Evolutionary conservation across 2,113 vertebrate species (phyloP).

Genomic region (Dascyllus trimaculatus): DNA sequence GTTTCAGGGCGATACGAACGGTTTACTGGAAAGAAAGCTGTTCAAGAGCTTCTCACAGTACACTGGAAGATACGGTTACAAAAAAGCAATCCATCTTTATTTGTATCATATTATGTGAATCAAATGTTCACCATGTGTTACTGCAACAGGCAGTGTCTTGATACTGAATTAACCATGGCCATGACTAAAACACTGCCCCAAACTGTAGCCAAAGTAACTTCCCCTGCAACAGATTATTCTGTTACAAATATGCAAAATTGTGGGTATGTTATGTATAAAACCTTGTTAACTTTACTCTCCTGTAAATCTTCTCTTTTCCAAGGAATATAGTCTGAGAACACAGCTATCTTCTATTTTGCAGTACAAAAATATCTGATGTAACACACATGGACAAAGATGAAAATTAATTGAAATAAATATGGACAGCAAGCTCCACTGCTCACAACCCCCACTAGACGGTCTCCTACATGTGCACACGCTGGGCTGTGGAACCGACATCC

Average conservation of each 20-base stretch:
- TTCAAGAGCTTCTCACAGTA: slow-evolving; percentile 40
- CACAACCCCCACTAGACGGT: slow-evolving; percentile 1
- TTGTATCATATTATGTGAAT: slow-evolving; percentile 60
- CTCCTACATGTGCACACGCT: slow-evolving; percentile 26
- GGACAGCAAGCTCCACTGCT: slow-evolving; percentile 21
- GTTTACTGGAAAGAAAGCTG: slow-evolving; percentile 42
- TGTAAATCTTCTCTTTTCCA: background rate
- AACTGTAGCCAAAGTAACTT: slow-evolving; percentile 19
- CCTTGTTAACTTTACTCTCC: background rate
- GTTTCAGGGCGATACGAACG: slow-evolving; percentile 41
- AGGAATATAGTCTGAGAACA: background rate
- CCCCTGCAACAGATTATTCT: background rate
- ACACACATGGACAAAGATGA: slow-evolving; percentile 15
- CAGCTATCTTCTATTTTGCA: background rate
- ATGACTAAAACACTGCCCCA: slow-evolving; percentile 28
- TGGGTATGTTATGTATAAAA: slow-evolving; percentile 11
- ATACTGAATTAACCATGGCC: slow-evolving; percentile 20
- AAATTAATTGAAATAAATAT: slow-evolving; percentile 38
- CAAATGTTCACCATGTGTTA: slow-evolving; percentile 61
- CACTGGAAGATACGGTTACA: slow-evolving; percentile 46
- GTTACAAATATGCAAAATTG: slow-evolving; percentile 35
- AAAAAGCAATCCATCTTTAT: slow-evolving; percentile 61
- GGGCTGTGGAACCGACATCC: slow-evolving; percentile 38
- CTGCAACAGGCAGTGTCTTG: slow-evolving; percentile 29
- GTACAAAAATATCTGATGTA: slow-evolving; percentile 1